phyloP scores from a whole-genome alignment of 2,113 vertebrate genomes.

The Callipepla californica region DNA sequence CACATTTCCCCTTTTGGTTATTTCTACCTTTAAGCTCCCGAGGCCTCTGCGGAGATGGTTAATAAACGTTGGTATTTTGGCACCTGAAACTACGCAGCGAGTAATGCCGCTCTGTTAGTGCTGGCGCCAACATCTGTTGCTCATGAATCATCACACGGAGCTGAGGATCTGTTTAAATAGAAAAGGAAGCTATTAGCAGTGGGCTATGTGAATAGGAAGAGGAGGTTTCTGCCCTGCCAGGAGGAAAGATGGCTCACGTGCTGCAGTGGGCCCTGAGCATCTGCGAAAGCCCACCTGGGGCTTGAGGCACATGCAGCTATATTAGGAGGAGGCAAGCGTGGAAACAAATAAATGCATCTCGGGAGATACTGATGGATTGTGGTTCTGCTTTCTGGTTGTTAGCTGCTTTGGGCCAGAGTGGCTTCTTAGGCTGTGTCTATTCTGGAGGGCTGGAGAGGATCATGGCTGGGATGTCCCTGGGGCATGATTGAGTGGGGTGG shows the following conservation, averaged over 20 bases:
- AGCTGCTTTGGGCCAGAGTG: neutral
- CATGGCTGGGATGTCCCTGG: neutral
- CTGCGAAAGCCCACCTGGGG: accelerated
- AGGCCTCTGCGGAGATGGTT: neutral
- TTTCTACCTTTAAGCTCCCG: neutral
- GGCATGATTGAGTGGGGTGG: accelerated
- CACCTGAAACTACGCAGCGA: neutral
- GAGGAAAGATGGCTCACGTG: neutral
- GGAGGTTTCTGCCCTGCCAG: neutral
- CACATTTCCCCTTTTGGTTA: neutral
- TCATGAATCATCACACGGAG: neutral
- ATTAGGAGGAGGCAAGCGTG: neutral
- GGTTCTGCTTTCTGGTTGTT: neutral
- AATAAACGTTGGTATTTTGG: constrained; percentile 19
- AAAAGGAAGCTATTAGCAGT: neutral
- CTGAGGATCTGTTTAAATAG: constrained; percentile 5
- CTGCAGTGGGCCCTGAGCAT: neutral
- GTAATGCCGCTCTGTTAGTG: accelerated
- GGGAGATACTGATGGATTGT: neutral
- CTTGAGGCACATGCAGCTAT: accelerated
- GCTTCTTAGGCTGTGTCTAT: neutral
- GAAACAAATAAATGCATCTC: neutral
- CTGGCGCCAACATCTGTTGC: neutral
- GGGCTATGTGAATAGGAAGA: neutral
- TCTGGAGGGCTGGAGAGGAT: neutral